Conservation (phyloP, 2,113 vertebrate species). For the Struthio camelus region DNA sequence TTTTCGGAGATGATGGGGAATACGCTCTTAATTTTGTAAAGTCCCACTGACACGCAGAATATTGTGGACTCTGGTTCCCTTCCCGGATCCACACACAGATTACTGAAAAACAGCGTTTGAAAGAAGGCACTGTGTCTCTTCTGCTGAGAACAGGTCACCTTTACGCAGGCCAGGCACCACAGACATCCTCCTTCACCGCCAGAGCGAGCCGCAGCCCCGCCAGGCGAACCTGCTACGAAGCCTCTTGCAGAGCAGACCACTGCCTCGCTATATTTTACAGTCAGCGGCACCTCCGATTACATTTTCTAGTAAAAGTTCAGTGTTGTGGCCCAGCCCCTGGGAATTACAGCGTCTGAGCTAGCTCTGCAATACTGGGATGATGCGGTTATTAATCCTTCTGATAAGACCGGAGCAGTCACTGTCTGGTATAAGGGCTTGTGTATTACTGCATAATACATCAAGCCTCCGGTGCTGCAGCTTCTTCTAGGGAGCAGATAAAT, state of each 20-base stretch:
- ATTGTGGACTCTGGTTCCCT: neutral
- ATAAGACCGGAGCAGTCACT: neutral
- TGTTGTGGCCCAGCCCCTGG: neutral
- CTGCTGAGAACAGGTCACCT: neutral
- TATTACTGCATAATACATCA: slow-evolving; percentile 5
- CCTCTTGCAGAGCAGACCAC: neutral
- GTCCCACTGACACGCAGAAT: neutral
- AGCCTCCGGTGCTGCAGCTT: neutral
- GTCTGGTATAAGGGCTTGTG: neutral
- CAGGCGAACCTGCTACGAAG: neutral
- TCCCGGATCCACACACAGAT: neutral
- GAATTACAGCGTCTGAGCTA: neutral
- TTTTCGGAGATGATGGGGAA: slow-evolving; percentile 3
- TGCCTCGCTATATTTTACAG: neutral
- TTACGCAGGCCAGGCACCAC: neutral
- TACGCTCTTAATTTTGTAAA: neutral
- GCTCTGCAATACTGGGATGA: neutral
- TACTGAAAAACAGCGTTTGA: neutral
- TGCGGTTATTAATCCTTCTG: slow-evolving; percentile 34
- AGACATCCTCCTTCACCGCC: neutral
- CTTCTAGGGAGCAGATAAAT: slow-evolving; percentile 5
- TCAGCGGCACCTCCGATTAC: neutral
- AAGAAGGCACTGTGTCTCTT: neutral
- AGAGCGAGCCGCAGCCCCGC: neutral
- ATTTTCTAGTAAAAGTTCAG: neutral